Evolutionary conservation across 2,888 invertebrate genomes (phyloP).

Genomic region (Boloria euphrosyne): DNA sequence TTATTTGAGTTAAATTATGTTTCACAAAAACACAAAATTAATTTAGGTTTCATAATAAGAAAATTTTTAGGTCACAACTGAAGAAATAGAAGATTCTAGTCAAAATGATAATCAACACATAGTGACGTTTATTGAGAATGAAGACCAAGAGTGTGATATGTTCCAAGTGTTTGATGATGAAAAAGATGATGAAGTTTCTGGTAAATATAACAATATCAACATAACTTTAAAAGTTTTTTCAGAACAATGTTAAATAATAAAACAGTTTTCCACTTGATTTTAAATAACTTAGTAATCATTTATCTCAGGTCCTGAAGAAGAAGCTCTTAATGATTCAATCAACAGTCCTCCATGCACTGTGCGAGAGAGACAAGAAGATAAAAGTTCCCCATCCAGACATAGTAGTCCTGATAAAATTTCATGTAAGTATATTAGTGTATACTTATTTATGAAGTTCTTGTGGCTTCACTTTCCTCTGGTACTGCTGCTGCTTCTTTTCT

Average conservation of each 20-base stretch:
- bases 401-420: conserved; percentile 41
- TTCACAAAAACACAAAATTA: neutral
- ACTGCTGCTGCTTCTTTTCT: too few relatives aligned
- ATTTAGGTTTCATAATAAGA: neutral
- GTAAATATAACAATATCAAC: conserved; percentile 38
- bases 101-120: conserved; percentile 42
- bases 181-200: conserved; percentile 53
- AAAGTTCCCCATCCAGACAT: conserved; percentile 14
- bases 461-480: neutral
- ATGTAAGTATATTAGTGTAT: conserved; percentile 32
- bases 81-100: conserved; percentile 22
- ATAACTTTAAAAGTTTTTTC: neutral
- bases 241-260: too few relatives aligned
- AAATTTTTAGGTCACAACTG: conserved; percentile 20
- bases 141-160: conserved; percentile 48
- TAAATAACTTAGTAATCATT: too few relatives aligned
- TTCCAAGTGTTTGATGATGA: conserved; percentile 65
- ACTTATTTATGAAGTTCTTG: neutral
- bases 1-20: neutral
- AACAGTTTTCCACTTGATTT: too few relatives aligned
- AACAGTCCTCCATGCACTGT: conserved; percentile 60
- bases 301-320: conserved; percentile 51
- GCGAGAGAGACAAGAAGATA: conserved; percentile 48
- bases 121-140: conserved; percentile 50
- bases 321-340: conserved; percentile 48